Evolutionary conservation across 2,888 invertebrate species (phyloP), one percentile per base, ranked within the genome.

Genomic region (Lobophora halterata): DNA sequence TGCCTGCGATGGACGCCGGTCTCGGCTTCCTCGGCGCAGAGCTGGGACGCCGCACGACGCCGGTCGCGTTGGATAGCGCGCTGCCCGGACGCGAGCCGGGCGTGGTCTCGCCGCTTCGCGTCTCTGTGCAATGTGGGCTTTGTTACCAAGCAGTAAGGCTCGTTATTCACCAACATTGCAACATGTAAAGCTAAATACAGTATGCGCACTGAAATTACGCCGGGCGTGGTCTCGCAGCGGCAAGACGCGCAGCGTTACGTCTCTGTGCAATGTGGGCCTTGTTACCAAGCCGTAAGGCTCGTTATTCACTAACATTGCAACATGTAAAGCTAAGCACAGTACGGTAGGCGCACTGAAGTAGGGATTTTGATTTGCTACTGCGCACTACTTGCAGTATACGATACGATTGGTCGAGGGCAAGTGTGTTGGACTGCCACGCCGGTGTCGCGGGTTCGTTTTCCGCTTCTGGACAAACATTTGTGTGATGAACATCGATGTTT

Each of bases 21-120:
- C 66, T 88, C 62, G 93, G 89, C 58, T 92, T 92, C 72, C 93
- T 58, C 91, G 92, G 65, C 91, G 89, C 50, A 88, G 89, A 57
- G 89, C 89, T 39, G 81, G 88, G 52, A 89, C 90, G 60, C 89
- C 91, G 56, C 5, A 60, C 41, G 19, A 62, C 90, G 57, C 90
- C 88, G 37, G 89, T 75, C 29, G 83, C 83, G 61, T 86, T 88
- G 20, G 91, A 95, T 89, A 96, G 90, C 59, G 96, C 95, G 88
- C 95, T 95, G 77, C 93, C 93, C 50, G 96, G 96, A 74, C 96
- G 90, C 58, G 96, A 96, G 71, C 89, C 81, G 47, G 93, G 93
- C 49, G 94, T 94, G 55, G 91, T 91, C 68, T 93, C 93, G 55
- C 94, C 93, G 55, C 93, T 92, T 61, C 92, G 89, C 58, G 91